Conservation (phyloP, 2,113 vertebrate genomes). For the Hippocampus abdominalis region DNA sequence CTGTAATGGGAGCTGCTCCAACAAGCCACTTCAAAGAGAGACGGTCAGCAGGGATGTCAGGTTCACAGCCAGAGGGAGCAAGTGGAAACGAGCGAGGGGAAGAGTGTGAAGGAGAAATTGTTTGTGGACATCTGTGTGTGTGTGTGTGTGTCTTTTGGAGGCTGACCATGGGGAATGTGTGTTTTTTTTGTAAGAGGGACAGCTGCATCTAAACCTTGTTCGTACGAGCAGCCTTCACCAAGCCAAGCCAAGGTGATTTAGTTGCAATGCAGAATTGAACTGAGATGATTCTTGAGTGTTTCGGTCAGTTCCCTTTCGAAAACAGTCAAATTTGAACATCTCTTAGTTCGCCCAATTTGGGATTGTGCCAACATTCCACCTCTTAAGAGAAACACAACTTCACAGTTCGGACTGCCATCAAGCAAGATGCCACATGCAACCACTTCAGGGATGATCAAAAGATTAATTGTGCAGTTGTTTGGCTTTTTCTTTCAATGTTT, state of each 20-base stretch:
- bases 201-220: constrained; percentile 49
- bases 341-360: not conserved
- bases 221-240: constrained; percentile 52
- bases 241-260: constrained; percentile 54
- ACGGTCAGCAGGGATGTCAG: constrained; percentile 82
- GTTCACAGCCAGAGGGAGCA: constrained; percentile 70
- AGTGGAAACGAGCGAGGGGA: constrained; percentile 27
- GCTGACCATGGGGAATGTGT: constrained; percentile 6
- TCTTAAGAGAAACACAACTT: too few species aligned
- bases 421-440: too few species aligned
- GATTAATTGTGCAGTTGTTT: too few species aligned
- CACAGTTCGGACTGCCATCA: too few species aligned
- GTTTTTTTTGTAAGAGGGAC: constrained; percentile 1
- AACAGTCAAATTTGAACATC: not conserved
- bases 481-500: too few species aligned
- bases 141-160: constrained; percentile 32
- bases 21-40: constrained; percentile 81
- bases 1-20: constrained; percentile 82
- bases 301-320: constrained; percentile 21
- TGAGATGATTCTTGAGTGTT: constrained; percentile 12
- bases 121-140: constrained; percentile 48
- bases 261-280: constrained; percentile 39
- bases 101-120: constrained; percentile 36
- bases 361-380: not conserved
- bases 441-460: too few species aligned